Evolutionary conservation across 2,113 vertebrate species (phyloP), one percentile per base, ranked within the genome.

Genomic region (Callipepla squamata): DNA sequence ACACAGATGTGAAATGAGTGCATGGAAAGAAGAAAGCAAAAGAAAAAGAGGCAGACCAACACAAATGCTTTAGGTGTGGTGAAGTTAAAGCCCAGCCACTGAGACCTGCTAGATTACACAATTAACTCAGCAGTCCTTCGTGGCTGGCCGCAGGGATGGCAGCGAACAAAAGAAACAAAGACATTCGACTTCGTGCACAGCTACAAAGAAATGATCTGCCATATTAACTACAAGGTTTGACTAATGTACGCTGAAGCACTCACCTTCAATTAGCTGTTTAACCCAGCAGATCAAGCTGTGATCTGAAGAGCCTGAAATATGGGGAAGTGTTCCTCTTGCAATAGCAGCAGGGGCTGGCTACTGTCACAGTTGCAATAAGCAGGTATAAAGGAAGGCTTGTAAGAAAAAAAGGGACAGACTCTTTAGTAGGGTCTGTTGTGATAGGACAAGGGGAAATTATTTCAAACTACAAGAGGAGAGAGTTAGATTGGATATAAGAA

Each of bases 201-300:
- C 89, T 91, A 85, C 67, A 81, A 68, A 93, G 70, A 81, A 79
- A 85, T 87, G 51, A 95, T 85, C 89, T 95, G 80, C 58, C 53
- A 75, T 84, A 95, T 88, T 86, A 93, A 68, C 66, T 75, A 23
- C 67, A 25, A 67, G 36, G 70, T 82, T 95, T 94, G 75, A 87
- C 75, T 96, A 94, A 91, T 7, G 58, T 61, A 61, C 67, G 73
- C 36, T 62, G 79, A 85, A 91, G 82, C 45, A 77, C 63, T 89
- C 90, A 42, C 79, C 70, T 91, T 82, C 87, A 91, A 80, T 85
- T 91, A 95, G 67, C 75, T 44, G 80, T 85, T 94, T 95, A 82
- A 92, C 85, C 18, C 45, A 91, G 57, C 66, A 87, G 74, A 92
- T 94, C 89, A 88, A 36, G 59, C 74, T 94, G 84, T 73, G 92